phyloP scores from a whole-genome alignment of 2,888 invertebrate genomes.

The Venusia cambrica region DNA sequence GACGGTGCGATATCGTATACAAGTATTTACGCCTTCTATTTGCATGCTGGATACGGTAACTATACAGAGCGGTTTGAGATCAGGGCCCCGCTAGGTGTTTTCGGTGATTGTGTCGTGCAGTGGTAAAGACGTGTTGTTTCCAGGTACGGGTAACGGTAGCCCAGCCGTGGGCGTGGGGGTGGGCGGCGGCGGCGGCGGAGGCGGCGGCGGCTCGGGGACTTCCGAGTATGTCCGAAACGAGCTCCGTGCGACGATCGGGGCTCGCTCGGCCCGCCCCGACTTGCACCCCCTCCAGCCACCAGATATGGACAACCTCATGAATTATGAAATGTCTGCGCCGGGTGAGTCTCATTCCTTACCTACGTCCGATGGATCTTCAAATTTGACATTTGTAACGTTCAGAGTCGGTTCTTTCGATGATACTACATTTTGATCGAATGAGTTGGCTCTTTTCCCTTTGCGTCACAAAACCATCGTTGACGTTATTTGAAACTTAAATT shows the following conservation, averaged over 20 bases:
- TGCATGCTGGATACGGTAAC: slow-evolving; percentile 26
- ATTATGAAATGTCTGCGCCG: slow-evolving; percentile 86
- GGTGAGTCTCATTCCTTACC: slow-evolving; percentile 47
- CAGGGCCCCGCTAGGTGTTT: slow-evolving; percentile 9
- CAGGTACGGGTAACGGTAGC: slow-evolving; percentile 47
- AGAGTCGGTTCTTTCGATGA: slow-evolving; percentile 8
- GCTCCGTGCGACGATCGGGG: slow-evolving; percentile 92
- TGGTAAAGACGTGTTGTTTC: slow-evolving; percentile 16
- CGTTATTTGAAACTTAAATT: not conserved
- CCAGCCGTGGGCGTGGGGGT: slow-evolving; percentile 54
- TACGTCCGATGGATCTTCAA: no score
- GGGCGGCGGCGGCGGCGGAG: slow-evolving; percentile 63
- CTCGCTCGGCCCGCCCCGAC: slow-evolving; percentile 83
- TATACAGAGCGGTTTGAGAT: slow-evolving; percentile 18
- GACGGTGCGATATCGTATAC: slow-evolving; percentile 24
- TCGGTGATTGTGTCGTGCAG: not conserved
- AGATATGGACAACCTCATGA: slow-evolving; percentile 86
- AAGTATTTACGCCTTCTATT: slow-evolving; percentile 23
- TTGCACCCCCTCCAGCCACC: slow-evolving; percentile 77
- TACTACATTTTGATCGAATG: no score
- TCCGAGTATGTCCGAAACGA: slow-evolving; percentile 96
- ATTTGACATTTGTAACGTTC: no score
- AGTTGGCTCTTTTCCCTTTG: slow-evolving; percentile 6
- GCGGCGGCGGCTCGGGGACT: slow-evolving; percentile 71
- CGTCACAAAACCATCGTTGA: slow-evolving; percentile 16